These are phyloP conservation scores for Hipposideros larvatus DNA, from an alignment of 2,797 vertebrate genomes.

Conservation along the genomic window DNA sequence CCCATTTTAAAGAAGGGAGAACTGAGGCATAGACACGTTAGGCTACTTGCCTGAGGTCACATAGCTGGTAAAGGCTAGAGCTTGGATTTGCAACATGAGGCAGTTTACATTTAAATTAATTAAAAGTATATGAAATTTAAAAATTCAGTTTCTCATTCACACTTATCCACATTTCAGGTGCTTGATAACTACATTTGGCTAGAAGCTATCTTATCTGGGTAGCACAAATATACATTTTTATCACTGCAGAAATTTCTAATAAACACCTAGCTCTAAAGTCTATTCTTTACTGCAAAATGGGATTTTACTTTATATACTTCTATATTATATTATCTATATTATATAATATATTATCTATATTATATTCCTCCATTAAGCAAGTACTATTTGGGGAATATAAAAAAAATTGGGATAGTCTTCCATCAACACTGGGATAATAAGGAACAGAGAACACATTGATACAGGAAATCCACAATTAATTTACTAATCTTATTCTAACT, in stretches of 20 bases:
- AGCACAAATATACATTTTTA: not conserved
- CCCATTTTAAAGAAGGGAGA: not conserved
- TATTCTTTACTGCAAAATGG: not conserved
- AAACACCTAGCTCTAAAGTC: not conserved
- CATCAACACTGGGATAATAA: slow-evolving; percentile 35
- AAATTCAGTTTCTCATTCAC: not conserved
- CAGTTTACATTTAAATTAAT: not conserved
- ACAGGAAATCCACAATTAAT: not conserved
- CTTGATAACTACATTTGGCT: not conserved
- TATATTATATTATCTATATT: not conserved
- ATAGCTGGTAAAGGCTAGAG: not conserved
- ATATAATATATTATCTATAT: not conserved
- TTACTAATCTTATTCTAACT: slow-evolving; percentile 21
- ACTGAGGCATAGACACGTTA: not conserved
- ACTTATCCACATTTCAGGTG: not conserved
- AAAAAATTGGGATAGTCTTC: not conserved
- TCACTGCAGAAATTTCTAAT: not conserved
- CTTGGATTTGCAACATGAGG: not conserved
- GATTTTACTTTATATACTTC: not conserved
- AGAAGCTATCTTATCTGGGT: not conserved
- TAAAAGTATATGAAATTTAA: not conserved
- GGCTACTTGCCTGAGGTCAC: not conserved
- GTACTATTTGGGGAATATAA: not conserved
- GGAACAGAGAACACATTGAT: not conserved
- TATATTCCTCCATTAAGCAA: not conserved